Conservation (phyloP, 2,797 vertebrate genomes). For the Cottoperca gobio region DNA sequence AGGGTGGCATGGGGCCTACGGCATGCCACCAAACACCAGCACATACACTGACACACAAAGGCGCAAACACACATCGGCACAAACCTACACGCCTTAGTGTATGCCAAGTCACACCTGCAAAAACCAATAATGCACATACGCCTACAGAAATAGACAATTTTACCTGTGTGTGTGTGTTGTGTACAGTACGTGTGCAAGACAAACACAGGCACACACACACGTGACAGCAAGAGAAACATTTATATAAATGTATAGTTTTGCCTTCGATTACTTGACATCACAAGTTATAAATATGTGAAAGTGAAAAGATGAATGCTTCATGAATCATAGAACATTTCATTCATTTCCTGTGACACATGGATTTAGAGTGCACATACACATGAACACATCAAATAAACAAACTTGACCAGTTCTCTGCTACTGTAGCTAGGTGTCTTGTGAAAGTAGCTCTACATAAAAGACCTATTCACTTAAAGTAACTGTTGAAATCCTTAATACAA, state of each 20-base stretch:
- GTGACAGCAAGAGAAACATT: slow-evolving; percentile 17
- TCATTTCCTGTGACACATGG: background rate
- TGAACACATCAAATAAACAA: slow-evolving; percentile 30
- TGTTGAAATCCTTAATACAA: slow-evolving; percentile 42
- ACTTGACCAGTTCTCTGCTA: slow-evolving; percentile 28
- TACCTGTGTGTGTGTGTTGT: background rate
- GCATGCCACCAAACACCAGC: slow-evolving; percentile 60
- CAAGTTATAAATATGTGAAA: slow-evolving; percentile 50
- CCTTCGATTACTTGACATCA: slow-evolving; percentile 53
- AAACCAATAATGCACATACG: slow-evolving; percentile 22
- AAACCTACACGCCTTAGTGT: slow-evolving; percentile 6
- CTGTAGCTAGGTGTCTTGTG: slow-evolving; percentile 20
- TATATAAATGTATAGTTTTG: slow-evolving; percentile 1
- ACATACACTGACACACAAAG: slow-evolving; percentile 16
- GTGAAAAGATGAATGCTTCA: slow-evolving; percentile 19
- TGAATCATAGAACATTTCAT: background rate
- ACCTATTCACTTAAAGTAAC: slow-evolving; percentile 44
- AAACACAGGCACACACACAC: slow-evolving; percentile 14
- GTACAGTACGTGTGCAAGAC: background rate
- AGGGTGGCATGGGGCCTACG: slow-evolving; percentile 72
- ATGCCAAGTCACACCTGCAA: slow-evolving; percentile 22
- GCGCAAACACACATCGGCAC: slow-evolving; percentile 27
- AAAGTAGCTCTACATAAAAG: slow-evolving; percentile 37
- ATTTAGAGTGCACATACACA: background rate
- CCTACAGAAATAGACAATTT: background rate